Percentiles rank a stretch among this genome's conserved stretches.
Conservation (phyloP, 2,113 vertebrate species). For the Tringa solitaria region DNA sequence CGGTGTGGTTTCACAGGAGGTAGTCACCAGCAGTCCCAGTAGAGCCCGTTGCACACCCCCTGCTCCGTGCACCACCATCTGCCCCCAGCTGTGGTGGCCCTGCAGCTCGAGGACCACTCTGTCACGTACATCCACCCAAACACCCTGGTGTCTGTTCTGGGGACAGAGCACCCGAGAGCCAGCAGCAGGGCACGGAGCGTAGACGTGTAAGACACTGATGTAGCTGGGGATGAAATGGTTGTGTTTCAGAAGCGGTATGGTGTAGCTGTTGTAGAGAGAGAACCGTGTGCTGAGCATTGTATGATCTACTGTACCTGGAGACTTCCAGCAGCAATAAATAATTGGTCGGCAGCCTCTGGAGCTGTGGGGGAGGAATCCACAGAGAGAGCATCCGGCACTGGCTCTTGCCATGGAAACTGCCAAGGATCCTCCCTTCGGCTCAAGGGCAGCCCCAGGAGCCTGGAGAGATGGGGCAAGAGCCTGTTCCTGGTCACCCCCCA, state of each 20-base stretch:
- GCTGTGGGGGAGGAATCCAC: not conserved
- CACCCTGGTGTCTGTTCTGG: fast-evolving
- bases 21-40: not conserved
- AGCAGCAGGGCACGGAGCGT: not conserved
- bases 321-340: not conserved
- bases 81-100: not conserved
- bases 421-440: not conserved
- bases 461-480: not conserved
- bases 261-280: not conserved
- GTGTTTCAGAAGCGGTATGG: not conserved
- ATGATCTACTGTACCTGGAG: not conserved
- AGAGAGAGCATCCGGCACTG: not conserved
- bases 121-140: not conserved
- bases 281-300: not conserved
- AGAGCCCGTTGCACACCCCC: not conserved
- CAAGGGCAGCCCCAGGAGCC: fast-evolving
- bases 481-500: fast-evolving
- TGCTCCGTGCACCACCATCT: not conserved
- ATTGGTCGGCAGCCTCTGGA: not conserved
- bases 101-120: not conserved
- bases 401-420: not conserved
- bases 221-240: not conserved
- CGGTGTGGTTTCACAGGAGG: not conserved
- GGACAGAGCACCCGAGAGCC: not conserved
- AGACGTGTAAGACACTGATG: no score